Evolutionary conservation across 2,797 vertebrate genomes (phyloP).

Genomic region (Diceros bicornis): DNA sequence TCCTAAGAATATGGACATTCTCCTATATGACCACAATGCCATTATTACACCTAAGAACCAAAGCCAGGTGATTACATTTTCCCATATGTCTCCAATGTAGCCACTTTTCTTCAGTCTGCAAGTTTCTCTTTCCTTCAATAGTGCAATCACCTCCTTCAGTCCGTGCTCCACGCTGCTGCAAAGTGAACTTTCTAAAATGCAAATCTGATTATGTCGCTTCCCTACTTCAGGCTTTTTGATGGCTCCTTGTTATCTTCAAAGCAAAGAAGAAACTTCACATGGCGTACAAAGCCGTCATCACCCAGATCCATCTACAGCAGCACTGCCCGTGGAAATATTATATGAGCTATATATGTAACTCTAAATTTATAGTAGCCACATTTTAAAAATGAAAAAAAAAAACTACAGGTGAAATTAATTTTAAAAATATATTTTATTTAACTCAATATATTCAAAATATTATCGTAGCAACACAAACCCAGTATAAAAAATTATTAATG

Average conservation of each 20-base stretch:
- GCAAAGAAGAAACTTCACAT: not conserved
- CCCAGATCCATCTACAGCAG: not conserved
- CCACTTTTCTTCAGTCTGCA: not conserved
- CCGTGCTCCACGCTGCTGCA: not conserved
- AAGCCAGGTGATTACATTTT: not conserved
- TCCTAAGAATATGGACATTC: not conserved
- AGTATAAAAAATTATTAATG: not conserved
- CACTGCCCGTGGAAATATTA: not conserved
- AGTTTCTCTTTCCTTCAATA: rapidly evolving
- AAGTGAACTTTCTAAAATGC: not conserved
- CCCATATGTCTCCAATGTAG: not conserved
- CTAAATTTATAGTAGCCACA: not conserved
- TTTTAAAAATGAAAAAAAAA: not conserved
- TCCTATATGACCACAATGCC: not conserved
- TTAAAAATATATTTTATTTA: slow-evolving; percentile 34
- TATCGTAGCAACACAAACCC: not conserved
- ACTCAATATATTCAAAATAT: not conserved
- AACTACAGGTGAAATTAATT: slow-evolving; percentile 1
- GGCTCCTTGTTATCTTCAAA: not conserved
- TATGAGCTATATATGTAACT: not conserved
- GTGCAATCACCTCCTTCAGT: too few relatives aligned
- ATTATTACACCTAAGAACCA: not conserved
- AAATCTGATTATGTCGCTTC: not conserved
- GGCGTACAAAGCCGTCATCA: not conserved
- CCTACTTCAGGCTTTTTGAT: not conserved